These are phyloP conservation scores for Cossypha polioptera DNA, from an alignment of 2,797 vertebrate genomes.

Conservation along the genomic window DNA sequence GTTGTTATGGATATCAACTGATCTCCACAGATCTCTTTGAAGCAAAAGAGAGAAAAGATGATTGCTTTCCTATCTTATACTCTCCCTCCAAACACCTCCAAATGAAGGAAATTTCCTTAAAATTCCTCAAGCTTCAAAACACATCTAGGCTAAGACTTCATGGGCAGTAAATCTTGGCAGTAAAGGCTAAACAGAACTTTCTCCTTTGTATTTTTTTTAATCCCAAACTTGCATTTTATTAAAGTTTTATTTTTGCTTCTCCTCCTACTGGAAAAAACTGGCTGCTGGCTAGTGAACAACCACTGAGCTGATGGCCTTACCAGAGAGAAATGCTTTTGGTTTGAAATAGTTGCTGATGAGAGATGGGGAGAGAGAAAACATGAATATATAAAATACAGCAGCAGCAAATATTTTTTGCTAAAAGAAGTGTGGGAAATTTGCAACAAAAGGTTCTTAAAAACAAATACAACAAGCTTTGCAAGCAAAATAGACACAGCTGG, in stretches of 20 bases:
- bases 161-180: background rate
- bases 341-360: background rate
- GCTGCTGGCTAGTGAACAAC: background rate
- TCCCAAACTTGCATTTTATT: background rate
- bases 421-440: background rate
- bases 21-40: background rate
- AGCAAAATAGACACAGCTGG: background rate
- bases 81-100: background rate
- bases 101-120: background rate
- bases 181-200: background rate
- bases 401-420: background rate
- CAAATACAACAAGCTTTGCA: background rate
- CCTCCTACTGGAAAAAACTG: background rate
- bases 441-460: background rate
- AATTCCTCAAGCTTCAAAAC: background rate
- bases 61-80: background rate
- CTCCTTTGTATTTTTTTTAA: background rate
- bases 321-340: background rate
- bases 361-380: background rate
- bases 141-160: background rate
- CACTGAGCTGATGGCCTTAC: background rate
- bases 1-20: background rate
- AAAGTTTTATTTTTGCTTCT: background rate
- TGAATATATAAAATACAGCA: background rate
- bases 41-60: background rate